Conservation (phyloP, 2,113 vertebrate genomes). For the Protobothrops mucrosquamatus region DNA sequence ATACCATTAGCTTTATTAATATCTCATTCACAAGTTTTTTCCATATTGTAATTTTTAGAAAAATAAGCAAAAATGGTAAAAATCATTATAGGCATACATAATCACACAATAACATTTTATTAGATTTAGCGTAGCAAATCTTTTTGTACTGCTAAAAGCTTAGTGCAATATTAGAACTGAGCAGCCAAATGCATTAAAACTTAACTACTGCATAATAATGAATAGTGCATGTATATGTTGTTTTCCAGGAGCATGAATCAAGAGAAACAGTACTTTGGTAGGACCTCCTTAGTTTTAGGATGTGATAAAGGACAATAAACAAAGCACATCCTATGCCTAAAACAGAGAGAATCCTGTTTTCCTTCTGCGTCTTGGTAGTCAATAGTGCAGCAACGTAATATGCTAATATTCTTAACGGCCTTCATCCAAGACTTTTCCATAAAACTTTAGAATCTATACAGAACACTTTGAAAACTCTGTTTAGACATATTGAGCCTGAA, state of each 20-base stretch:
- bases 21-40: not conserved
- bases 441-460: not conserved
- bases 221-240: not conserved
- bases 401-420: not conserved
- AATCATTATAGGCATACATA: not conserved
- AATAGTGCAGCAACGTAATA: not conserved
- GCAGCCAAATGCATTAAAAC: not conserved
- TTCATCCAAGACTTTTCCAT: too few species aligned
- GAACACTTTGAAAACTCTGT: not conserved
- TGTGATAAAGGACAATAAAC: not conserved
- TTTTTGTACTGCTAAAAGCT: not conserved
- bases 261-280: not conserved
- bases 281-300: not conserved
- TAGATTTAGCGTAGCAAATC: not conserved
- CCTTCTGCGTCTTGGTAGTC: not conserved
- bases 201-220: not conserved
- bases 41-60: not conserved
- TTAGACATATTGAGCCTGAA: not conserved
- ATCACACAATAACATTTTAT: not conserved
- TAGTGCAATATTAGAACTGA: not conserved
- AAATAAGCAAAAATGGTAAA: not conserved
- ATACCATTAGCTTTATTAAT: not conserved
- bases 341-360: not conserved
- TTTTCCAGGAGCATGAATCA: not conserved
- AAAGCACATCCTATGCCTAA: not conserved